These are phyloP conservation scores for Zoanthus sansibaricus DNA, from an alignment of 92 coral and sea anemone species.

Conservation along the genomic window DNA sequence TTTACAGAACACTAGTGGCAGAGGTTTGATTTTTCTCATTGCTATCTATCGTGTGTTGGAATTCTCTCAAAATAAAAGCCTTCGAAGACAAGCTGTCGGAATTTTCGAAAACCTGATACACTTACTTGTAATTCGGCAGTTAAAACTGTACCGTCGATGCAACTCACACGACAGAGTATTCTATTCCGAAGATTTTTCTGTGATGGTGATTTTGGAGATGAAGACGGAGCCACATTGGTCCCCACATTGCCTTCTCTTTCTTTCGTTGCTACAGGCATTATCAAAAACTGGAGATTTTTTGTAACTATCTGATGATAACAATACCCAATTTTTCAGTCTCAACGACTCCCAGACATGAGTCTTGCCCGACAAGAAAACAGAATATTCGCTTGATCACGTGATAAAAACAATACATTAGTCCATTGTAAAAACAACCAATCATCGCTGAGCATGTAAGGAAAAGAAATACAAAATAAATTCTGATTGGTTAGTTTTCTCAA, in stretches of 20 bases:
- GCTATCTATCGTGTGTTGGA: background rate
- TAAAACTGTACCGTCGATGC: constrained; percentile 89
- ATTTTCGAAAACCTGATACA: background rate
- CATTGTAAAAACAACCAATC: constrained; percentile 8
- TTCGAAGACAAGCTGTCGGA: background rate
- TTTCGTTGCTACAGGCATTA: constrained; percentile 79
- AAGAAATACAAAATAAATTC: background rate
- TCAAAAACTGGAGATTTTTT: background rate
- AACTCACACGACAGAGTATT: constrained; percentile 84
- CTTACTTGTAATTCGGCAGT: constrained; percentile 90
- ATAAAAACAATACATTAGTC: constrained; percentile 6
- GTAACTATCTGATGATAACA: background rate
- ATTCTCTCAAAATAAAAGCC: background rate
- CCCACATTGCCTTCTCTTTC: constrained; percentile 63
- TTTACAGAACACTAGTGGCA: background rate
- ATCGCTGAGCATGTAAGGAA: background rate
- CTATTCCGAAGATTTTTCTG: constrained; percentile 87
- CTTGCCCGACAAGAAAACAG: background rate
- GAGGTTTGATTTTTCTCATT: background rate
- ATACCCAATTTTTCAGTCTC: constrained; percentile 14
- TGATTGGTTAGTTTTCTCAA: constrained; percentile 14
- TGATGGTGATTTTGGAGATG: constrained; percentile 60
- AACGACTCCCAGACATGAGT: constrained; percentile 26
- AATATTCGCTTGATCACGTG: constrained; percentile 34
- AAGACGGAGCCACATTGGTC: constrained; percentile 59